Base-by-base conservation (phyloP, 2,113 vertebrate genomes). In the Melanerpes aurifrons region DNA sequence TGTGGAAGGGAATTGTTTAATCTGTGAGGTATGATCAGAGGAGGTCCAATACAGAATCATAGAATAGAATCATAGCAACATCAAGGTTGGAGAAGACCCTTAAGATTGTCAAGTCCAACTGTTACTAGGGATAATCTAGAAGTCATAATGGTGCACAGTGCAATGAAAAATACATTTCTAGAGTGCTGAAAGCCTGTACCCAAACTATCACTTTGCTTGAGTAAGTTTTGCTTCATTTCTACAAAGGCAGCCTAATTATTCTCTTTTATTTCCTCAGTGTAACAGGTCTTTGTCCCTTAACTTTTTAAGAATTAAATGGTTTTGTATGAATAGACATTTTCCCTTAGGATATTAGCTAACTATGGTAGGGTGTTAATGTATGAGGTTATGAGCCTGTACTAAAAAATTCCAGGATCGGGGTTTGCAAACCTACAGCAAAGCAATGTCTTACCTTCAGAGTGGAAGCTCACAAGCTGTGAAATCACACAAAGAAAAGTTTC, bases 1-100 rank as follows among this genome's bases (percentile, higher is more conserved):
- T 75, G 20, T 48, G 62, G 31, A 75, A 61, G 0, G 0, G 3
- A 87, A 28, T 28, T 25, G 3, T 47, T 79, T 61, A 28, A 45
- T 61, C 32, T 58, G 31, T 76, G 40, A 80, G 25, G 16, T 71
- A 7, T 80, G 28, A 72, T 72, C 35, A 62, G 57, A 79, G 12
- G 19, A 28, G 57, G 21, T 50, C 22, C 43, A 32, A 11, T 40
- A 76, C 11, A 50, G 48, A 50, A 50, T 50, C 19, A 20, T 48
- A 48, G 47, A 48, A 48, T 48, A 48, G 47, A 48, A 18, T 48
- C 48, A 50, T 24, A 50, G 21, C 22, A 50, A 22, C 21, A 50
- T 22, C 21, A 50, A 50, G 48, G 48, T 50, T 24, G 48, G 48
- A 21, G 12, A 50, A 50, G 48, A 50, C 21, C 47, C 18, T 48